These are phyloP conservation scores for Xestoiulus laeticollis DNA, from an alignment of 2,888 invertebrate genomes.

Conservation along the genomic window DNA sequence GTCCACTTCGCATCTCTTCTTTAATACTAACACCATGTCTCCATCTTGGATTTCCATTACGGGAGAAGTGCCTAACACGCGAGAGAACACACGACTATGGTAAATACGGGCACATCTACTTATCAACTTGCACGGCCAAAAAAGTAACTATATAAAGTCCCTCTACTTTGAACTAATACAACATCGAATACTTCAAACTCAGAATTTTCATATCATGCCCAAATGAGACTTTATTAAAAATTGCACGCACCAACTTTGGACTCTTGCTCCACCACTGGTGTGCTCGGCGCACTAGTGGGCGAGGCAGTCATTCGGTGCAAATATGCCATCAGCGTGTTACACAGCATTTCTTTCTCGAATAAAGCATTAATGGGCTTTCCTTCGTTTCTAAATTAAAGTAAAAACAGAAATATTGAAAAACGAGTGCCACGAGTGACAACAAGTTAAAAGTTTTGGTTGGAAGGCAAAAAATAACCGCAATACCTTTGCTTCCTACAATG, in stretches of 20 bases:
- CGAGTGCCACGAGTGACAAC: no score
- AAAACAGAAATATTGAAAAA: not conserved
- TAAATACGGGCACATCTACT: not conserved
- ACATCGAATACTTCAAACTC: no score
- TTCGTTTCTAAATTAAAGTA: not conserved
- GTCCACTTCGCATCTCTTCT: not conserved
- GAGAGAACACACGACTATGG: not conserved
- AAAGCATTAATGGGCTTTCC: not conserved
- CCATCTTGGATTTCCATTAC: not conserved
- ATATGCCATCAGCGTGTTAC: conserved; percentile 35
- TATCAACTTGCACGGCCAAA: no score
- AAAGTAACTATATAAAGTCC: no score
- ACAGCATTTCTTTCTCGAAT: not conserved
- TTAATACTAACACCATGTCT: conserved; percentile 40
- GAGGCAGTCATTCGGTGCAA: conserved; percentile 19
- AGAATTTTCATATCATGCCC: not conserved
- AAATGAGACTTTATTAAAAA: not conserved
- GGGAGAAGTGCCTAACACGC: not conserved
- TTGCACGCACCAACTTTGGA: not conserved
- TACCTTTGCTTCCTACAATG: conserved; percentile 20
- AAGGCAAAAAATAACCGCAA: not conserved
- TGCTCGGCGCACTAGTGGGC: not conserved
- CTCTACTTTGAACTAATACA: no score
- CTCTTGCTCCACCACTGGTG: conserved; percentile 33
- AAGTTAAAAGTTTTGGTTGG: not conserved